Evolutionary conservation across 2,888 invertebrate genomes (phyloP), one percentile per base, ranked within the genome.

Genomic region (Euproctis similis): DNA sequence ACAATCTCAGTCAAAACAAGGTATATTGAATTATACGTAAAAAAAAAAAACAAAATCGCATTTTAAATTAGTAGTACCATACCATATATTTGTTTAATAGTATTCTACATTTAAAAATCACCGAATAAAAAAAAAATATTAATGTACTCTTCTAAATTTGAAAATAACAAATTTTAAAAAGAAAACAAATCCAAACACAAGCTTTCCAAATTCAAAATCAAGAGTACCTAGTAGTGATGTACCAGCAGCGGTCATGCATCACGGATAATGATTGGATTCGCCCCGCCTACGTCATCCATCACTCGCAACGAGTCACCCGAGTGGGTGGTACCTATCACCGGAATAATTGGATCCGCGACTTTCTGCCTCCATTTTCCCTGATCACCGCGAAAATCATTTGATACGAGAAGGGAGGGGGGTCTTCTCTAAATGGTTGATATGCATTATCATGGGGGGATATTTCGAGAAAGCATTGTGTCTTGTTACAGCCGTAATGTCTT

Each of bases 231-330:
- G 61, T 72, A 73, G 74, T 77, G 78, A 76, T 73, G 78, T 8
- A 8, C n/a, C 78, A 70, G 76, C 66, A 67, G 44, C 67, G 64
- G 73, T 73, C 69, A 81, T 82, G 80, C 81, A 78, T 82, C 82
- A 82, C 61, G 73, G 75, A 76, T 82, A 84, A 82, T 80, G 84
- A 82, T 82, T 78, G 78, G 80, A 80, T 77, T 71, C 65, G 80
- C 84, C 80, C 80, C 81, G 81, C 82, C 82, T 76, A 68, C 73
- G 72, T 73, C 84, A 84, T 84, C 84, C 74, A 84, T 84, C 84
- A 82, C 80, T 58, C 48, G 53, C 56, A 65, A 64, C 66, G 65
- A 75, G 60, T 74, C 72, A 70, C 71, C 63, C 65, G 56, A 59
- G 75, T 70, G 62, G 67, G 66, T 59, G 61, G 62, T 36, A 42